Conservation (phyloP, 1,140 invertebrate species). For the Drosophila sucinea region DNA sequence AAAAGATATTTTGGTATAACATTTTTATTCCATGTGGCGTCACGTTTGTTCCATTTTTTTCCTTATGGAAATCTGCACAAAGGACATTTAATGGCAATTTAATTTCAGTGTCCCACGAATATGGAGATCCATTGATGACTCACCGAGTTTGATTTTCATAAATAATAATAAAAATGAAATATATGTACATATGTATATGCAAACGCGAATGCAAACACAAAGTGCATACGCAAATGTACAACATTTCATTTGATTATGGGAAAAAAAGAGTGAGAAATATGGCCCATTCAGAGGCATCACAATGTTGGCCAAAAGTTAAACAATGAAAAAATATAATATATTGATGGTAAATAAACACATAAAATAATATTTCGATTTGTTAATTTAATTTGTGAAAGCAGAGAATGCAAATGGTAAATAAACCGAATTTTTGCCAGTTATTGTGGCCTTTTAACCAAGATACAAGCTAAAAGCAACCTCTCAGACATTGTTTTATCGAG, state of each 20-base stretch:
- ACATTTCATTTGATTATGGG: neutral
- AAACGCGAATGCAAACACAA: neutral
- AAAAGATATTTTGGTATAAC: constrained; percentile 24
- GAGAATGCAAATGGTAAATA: neutral
- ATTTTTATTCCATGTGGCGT: constrained; percentile 40
- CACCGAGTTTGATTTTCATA: constrained; percentile 52
- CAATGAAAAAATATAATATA: neutral
- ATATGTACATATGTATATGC: constrained; percentile 26
- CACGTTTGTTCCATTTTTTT: constrained; percentile 27
- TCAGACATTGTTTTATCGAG: too few species aligned
- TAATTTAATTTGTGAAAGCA: constrained; percentile 2
- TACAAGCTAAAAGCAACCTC: neutral
- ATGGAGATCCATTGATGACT: constrained; percentile 29
- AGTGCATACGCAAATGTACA: neutral
- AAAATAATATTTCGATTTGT: neutral
- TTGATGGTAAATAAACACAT: neutral
- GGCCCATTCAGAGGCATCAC: neutral
- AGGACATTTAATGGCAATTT: constrained; percentile 20
- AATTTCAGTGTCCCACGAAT: neutral
- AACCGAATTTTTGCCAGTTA: neutral
- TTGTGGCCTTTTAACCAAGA: neutral
- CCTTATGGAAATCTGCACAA: neutral
- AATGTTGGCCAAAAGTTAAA: neutral
- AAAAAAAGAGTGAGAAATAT: neutral
- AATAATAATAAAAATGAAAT: constrained; percentile 32